Percentiles rank a stretch among this genome's conserved stretches.
phyloP scores from a whole-genome alignment of 1,140 invertebrate species.

The Tyrophagus putrescentiae region DNA sequence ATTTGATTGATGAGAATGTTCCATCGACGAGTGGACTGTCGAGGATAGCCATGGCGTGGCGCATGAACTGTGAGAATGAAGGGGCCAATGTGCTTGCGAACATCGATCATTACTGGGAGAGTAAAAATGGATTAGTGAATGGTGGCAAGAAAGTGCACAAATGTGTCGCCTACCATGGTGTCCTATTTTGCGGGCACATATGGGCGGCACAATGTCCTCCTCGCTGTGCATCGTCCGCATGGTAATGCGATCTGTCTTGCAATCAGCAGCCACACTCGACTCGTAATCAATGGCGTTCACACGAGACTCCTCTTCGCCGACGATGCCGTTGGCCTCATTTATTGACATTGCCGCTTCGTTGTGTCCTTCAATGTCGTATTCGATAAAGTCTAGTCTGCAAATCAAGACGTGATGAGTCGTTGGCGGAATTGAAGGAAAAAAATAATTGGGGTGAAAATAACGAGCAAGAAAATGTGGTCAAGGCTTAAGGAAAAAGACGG shows the following conservation, averaged over 20 bases:
- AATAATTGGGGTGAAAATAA: background rate
- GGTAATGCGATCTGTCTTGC: constrained; percentile 50
- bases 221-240: constrained; percentile 45
- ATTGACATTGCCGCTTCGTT: constrained; percentile 23
- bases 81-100: constrained; percentile 43
- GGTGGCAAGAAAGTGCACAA: constrained; percentile 11
- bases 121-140: constrained; percentile 19
- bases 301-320: background rate
- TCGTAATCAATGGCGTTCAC: constrained; percentile 31
- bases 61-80: constrained; percentile 40
- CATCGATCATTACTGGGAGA: constrained; percentile 53
- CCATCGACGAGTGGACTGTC: constrained; percentile 43
- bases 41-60: constrained; percentile 39
- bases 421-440: background rate
- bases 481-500: background rate
- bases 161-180: constrained; percentile 42
- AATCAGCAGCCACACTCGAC: no score
- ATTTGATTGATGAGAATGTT: constrained; percentile 58
- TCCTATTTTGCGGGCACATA: constrained; percentile 64
- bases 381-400: constrained; percentile 50
- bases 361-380: constrained; percentile 41
- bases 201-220: constrained; percentile 50
- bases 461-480: background rate
- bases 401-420: background rate
- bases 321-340: background rate